Percentiles rank a stretch among this genome's conserved stretches.
phyloP scores from a whole-genome alignment of 2,797 vertebrate species.

The Typhlichthys eigenmanni region DNA sequence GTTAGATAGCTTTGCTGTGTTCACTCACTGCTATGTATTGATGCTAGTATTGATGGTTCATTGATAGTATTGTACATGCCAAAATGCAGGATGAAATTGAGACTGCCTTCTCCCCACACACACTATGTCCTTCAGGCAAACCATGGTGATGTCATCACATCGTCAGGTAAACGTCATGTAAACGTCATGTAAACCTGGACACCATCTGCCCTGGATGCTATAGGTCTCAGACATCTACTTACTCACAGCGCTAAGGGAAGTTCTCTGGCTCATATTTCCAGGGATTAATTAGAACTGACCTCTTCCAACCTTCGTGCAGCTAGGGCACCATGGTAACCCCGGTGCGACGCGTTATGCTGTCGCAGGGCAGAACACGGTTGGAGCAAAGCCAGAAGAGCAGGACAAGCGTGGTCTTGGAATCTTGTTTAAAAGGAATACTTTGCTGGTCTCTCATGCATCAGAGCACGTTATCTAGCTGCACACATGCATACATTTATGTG shows the following conservation, averaged over 20 bases:
- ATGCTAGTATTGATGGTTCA: neutral
- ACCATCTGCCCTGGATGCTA: no score
- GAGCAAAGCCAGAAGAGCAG: slow-evolving; percentile 11
- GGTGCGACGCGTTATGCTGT: slow-evolving; percentile 16
- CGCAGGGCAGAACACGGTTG: slow-evolving; percentile 44
- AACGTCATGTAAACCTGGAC: no score
- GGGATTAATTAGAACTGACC: slow-evolving; percentile 40
- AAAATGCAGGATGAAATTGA: no score
- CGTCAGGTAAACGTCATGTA: no score
- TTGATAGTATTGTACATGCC: no score
- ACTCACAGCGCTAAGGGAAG: slow-evolving; percentile 10
- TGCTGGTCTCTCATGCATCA: slow-evolving; percentile 36
- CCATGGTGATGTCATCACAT: no score
- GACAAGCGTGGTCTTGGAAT: slow-evolving; percentile 23
- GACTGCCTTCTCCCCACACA: no score
- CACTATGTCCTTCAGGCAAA: no score
- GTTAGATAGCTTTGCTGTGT: neutral
- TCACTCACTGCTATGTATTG: neutral
- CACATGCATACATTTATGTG: slow-evolving; percentile 2
- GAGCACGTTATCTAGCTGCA: slow-evolving; percentile 7
- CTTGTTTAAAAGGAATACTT: slow-evolving; percentile 15
- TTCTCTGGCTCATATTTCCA: slow-evolving; percentile 37
- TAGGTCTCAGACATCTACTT: slow-evolving; percentile 10
- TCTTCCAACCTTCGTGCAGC: slow-evolving; percentile 24
- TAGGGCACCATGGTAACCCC: slow-evolving; percentile 52